Evolutionary conservation across 2,888 invertebrate genomes (phyloP), one percentile per base, ranked within the genome.

Genomic region (Torymus aiolomorphi): DNA sequence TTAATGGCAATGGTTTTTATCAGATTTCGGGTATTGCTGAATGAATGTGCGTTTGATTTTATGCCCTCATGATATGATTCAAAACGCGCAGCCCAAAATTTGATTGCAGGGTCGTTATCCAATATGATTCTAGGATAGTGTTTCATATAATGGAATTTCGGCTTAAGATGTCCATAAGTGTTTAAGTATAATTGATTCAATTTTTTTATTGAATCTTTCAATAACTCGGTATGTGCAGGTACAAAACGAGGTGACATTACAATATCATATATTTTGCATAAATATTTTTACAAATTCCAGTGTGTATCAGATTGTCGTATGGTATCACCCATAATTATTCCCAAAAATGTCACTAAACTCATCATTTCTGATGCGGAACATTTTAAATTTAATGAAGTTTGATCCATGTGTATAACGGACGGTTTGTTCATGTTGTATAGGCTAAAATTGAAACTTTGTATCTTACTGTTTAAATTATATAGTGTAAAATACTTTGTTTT

Each of bases 11-110:
- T 31, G 4, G 67, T 54, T 67, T 67, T 67, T 24, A 54, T 31
- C 20, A 67, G 20, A 54, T 67, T 67, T 54, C 14, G 16, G 8
- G 8, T 67, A 20, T 31, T 31, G 13, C 12, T 67, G 10, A 54
- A 49, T 24, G 54, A 18, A 18, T 12, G 3, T 2, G 54, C 67
- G n/a, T 18, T 67, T 5, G 18, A 13, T 54, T 67, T 67, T 5
- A 67, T 24, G 5, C 5, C 3, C 14, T 54, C 54, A 24, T 67
- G 20, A 24, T 1, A 18, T 8, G 67, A 52, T 31, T 69, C 69
- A 8, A 56, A 74, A 71, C 70, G 31, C 56, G 56, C 31, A 10
- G 20, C 16, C 69, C 69, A 69, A 69, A 54, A 69, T 16, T 56
- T 54, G 10, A 24, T 14, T 12, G 20, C 1, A 0, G 69, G 69